Percentiles rank a stretch among this genome's conserved stretches.
phyloP scores from a whole-genome alignment of 2,888 invertebrate genomes.

The Callosobruchus maculatus region DNA sequence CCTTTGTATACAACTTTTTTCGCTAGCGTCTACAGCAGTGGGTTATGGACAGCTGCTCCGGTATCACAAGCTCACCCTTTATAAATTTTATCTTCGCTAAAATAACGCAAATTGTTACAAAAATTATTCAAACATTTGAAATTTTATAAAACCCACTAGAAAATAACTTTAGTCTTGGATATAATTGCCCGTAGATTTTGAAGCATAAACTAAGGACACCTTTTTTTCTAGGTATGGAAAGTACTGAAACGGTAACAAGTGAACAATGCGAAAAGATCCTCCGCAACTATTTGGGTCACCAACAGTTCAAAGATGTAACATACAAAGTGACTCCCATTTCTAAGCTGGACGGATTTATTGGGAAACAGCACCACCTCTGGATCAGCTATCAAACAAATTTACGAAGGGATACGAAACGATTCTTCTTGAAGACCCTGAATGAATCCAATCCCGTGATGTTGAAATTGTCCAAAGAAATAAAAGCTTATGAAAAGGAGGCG shows the following conservation, averaged over 20 bases:
- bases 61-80: no score
- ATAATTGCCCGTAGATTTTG: no score
- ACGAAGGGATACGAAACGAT: conserved; percentile 10
- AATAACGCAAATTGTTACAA: no score
- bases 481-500: conserved; percentile 37
- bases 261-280: conserved; percentile 20
- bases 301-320: conserved; percentile 8
- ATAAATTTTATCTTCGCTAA: no score
- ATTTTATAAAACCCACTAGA: no score
- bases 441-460: conserved; percentile 24
- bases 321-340: conserved; percentile 18
- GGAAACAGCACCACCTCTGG: conserved; percentile 25
- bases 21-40: no score
- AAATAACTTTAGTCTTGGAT: no score
- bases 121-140: no score
- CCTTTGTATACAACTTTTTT: no score
- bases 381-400: conserved; percentile 17
- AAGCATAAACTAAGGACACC: no score
- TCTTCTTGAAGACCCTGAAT: conserved; percentile 33
- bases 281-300: conserved; percentile 3
- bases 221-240: neutral
- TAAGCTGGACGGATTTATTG: conserved; percentile 28
- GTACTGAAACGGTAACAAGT: conserved; percentile 12
- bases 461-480: conserved; percentile 22
- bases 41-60: no score